Conservation (phyloP, 2,113 vertebrate species). For the Brachirus orientalis region DNA sequence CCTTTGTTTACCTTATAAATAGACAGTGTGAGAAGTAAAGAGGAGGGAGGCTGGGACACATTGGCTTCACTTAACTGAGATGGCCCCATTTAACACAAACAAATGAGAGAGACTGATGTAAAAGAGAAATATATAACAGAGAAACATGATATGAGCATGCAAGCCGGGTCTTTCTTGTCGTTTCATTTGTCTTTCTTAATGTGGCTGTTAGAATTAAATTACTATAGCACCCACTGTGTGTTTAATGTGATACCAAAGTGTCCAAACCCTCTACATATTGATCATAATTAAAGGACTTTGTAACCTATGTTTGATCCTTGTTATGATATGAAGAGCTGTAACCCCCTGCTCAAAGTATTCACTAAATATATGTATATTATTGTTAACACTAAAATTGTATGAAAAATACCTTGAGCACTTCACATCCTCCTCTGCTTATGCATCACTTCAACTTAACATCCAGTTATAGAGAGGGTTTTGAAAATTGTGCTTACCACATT, state of each 20-base stretch:
- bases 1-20: conserved; percentile 60
- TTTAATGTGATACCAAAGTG: too few relatives aligned
- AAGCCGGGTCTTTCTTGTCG: conserved; percentile 17
- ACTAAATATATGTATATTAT: background rate
- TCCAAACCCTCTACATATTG: too few relatives aligned
- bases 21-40: conserved; percentile 15
- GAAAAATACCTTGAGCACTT: background rate
- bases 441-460: background rate
- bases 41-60: background rate
- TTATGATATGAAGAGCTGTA: too few relatives aligned
- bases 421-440: background rate
- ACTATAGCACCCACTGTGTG: background rate
- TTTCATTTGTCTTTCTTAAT: conserved; percentile 22
- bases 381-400: too few relatives aligned
- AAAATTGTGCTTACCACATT: background rate
- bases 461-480: background rate
- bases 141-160: background rate
- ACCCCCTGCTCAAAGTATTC: too few relatives aligned
- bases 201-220: conserved; percentile 3
- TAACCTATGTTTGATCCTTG: too few relatives aligned
- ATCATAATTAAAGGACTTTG: too few relatives aligned
- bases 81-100: conserved; percentile 29
- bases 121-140: conserved; percentile 1
- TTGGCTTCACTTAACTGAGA: too few relatives aligned
- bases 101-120: conserved; percentile 20